Evolutionary conservation across 2,797 vertebrate genomes (phyloP).

Genomic region (Melanogrammus aeglefinus): DNA sequence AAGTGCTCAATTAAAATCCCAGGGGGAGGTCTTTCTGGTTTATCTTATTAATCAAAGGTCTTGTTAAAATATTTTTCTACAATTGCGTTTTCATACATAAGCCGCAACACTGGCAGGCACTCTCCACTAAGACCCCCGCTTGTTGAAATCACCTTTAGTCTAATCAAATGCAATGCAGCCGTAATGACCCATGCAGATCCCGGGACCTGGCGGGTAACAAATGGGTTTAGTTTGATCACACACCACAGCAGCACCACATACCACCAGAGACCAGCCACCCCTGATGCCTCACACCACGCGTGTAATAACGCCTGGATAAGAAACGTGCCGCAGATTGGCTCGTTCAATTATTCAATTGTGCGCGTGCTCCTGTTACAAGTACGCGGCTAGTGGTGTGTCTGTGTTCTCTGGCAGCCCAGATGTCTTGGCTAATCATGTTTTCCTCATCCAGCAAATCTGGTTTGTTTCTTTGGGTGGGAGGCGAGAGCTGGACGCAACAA

Average conservation of each 20-base stretch:
- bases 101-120: neutral
- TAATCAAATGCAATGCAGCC: neutral
- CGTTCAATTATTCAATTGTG: conserved; percentile 1
- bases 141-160: neutral
- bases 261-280: neutral
- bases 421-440: conserved; percentile 43
- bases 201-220: no score
- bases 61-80: neutral
- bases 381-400: conserved; percentile 15
- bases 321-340: neutral
- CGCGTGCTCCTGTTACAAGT: conserved; percentile 14
- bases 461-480: conserved; percentile 28
- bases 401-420: conserved; percentile 9
- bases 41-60: neutral
- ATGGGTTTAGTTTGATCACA: neutral
- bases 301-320: neutral
- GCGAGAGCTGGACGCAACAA: conserved; percentile 38
- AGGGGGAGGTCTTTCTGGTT: neutral
- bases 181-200: neutral
- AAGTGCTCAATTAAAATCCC: neutral
- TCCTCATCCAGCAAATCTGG: conserved; percentile 46
- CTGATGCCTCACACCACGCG: no score
- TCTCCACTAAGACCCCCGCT: neutral
- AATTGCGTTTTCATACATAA: neutral
- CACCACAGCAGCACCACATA: neutral